Base-by-base conservation (phyloP, 1,140 invertebrate genomes). In the Cydia amplana region DNA sequence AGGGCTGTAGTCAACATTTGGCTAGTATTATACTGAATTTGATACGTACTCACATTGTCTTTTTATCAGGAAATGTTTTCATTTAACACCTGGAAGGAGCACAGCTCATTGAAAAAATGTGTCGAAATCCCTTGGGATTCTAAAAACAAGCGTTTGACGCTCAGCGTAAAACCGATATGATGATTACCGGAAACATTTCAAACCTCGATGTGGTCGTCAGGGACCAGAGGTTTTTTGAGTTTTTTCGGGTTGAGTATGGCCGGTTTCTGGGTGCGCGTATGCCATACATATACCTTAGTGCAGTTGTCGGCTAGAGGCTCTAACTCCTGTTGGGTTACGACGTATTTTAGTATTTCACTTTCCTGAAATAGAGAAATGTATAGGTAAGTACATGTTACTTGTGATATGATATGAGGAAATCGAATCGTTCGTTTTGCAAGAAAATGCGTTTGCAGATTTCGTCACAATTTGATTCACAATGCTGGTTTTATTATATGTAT, bases 261-360 rank as follows among this genome's bases (percentile, higher is more conserved):
- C 1, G 97, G 96, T 83, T 96, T 96, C 90, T 98, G 97, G 32
- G 98, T 99, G 85, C 98, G 94, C 20, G 98, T 99, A 87, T 99
- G 99, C 98, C 99, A 99, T 6, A 99, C 98, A 74, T 98, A 96
- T 14, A 99, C 97, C 93, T 98, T 97, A 0, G 96, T 97, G 87
- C 98, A 99, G 81, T 95, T 95, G 78, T 97, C 96, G 3, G 98
- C 98, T 79, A 97, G 94, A 0, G 98, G 97, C 90, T 99, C 98
- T 49, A 99, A 87, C 76, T 98, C 95, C 23, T 96, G 94, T 79
- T 95, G 94, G 0, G 94, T 96, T n/a, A 96, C 94, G 36, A 98
- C 93, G 82, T 97, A 96, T 67, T 95, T 94, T 0, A 99, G 92
- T 75, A 99, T 97, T 85, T 97, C 96, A 76, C 96, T 97, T 93